Evolutionary conservation across 2,888 invertebrate genomes (phyloP), one percentile per base, ranked within the genome.

Genomic region (Platerodrilus igneus): DNA sequence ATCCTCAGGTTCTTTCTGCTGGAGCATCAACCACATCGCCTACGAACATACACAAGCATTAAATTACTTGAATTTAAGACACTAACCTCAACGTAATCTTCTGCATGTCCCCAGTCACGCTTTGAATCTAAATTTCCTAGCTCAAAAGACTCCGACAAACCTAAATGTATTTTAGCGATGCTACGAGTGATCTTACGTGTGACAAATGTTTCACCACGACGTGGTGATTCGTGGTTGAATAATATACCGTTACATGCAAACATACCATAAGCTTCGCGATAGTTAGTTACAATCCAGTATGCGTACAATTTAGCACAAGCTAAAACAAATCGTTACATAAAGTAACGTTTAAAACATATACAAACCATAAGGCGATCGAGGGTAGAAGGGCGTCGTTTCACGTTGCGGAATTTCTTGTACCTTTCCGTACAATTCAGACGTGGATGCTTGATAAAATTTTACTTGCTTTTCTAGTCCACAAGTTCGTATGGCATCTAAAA

Each of bases 11-110:
- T 72, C 68, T 0, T 91, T 82, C 61, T 87, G 86, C 66, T 99
- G 99, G 9, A 99, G 75, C 92, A 99, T 99, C 65, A 94, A 71
- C 96, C 97, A 99, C 99, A 99, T 99, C 1, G 96, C 99, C 55
- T 55, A 29, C 19, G 37, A 40, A 38, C 7, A 42, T 16, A 32
- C 4, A 18, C 6, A 21, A 14, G 9, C 7, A 16, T n/a, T n/a
- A n/a, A n/a, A n/a, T n/a, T 9, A 5, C 6, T 30, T 21, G 6
- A n/a, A 13, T 19, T 29, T 17, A 13, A 27, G 20, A 18, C 3
- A 47, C 61, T 60, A 62, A 88, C 89, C 77, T 94, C 89, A 4
- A 96, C 89, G 66, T 94, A 96, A 70, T 96, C 96, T 68, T 81
- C 87, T 1, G 93, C 93, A 68, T 93, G 93, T 4, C 99, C 99